Conservation (phyloP, 2,113 vertebrate species). For the Gavia stellata region DNA sequence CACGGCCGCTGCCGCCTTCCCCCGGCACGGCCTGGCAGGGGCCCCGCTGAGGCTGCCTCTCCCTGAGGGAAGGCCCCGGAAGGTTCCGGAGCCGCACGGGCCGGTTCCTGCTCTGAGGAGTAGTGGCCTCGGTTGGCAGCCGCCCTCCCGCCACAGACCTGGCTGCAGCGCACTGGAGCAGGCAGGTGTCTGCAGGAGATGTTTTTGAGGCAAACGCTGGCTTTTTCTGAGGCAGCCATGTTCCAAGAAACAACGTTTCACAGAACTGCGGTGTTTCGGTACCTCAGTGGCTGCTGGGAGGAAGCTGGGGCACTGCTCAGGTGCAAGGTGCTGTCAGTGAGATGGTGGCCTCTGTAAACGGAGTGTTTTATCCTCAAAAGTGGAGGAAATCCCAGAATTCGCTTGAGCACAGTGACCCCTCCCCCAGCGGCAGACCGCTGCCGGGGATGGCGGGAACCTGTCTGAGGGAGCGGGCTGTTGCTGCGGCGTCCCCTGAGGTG, state of each 20-base stretch:
- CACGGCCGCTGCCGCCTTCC: accelerated
- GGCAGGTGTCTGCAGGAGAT: background rate
- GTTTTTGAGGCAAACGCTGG: accelerated
- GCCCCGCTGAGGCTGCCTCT: accelerated
- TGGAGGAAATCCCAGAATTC: background rate
- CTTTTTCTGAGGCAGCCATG: background rate
- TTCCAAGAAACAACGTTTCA: accelerated
- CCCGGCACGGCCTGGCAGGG: accelerated
- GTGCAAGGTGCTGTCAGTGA: background rate
- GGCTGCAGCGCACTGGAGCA: accelerated
- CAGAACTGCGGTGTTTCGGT: accelerated
- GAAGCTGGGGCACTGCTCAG: background rate
- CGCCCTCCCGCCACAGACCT: accelerated
- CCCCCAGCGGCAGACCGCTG: accelerated
- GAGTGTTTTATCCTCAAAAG: background rate
- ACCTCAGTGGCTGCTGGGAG: background rate
- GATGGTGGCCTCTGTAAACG: background rate
- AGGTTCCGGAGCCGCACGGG: accelerated
- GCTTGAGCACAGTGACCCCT: background rate
- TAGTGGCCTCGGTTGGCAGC: background rate
- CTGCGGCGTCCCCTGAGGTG: background rate
- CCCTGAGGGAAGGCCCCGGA: background rate
- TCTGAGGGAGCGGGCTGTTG: background rate
- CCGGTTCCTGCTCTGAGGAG: background rate
- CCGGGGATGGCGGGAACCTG: accelerated